Percentiles rank a stretch among this genome's conserved stretches.
Evolutionary conservation across 2,888 invertebrate species (phyloP).

Genomic region (Ophion obscuratus): DNA sequence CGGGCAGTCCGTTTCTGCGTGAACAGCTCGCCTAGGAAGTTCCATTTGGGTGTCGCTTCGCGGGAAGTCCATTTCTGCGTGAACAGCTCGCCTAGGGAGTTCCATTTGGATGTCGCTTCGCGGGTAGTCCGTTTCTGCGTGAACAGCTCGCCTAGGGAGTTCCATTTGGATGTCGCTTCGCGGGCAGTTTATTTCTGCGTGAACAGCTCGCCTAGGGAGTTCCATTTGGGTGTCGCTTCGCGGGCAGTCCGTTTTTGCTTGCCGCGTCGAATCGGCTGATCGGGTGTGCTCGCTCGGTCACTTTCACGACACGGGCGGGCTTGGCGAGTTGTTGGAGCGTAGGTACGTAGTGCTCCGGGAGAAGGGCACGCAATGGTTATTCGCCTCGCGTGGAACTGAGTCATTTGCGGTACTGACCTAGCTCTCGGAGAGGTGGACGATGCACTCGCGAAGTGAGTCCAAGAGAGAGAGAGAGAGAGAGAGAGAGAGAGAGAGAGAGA

Average conservation of each 20-base stretch:
- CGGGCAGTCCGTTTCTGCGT: not conserved
- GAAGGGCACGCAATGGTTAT: slow-evolving; percentile 52
- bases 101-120: not conserved
- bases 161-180: not conserved
- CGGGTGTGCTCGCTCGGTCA: slow-evolving; percentile 2
- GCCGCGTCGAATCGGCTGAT: not conserved
- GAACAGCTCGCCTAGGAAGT: not conserved
- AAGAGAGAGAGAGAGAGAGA: slow-evolving; percentile 35
- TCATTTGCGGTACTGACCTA: slow-evolving; percentile 80
- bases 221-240: not conserved
- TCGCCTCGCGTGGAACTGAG: slow-evolving; percentile 75
- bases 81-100: not conserved
- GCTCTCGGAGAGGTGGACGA: slow-evolving; percentile 61
- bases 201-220: not conserved
- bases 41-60: not conserved
- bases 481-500: not conserved
- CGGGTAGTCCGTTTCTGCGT: not conserved
- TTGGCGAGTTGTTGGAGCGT: not conserved
- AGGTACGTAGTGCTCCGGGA: slow-evolving; percentile 3
- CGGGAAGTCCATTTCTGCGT: not conserved
- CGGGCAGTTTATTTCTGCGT: not conserved
- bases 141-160: not conserved
- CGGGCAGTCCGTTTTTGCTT: not conserved
- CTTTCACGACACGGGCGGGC: slow-evolving; percentile 6
- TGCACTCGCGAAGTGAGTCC: slow-evolving; percentile 8